Base-by-base conservation (phyloP, 2,888 invertebrate genomes). In the Acholoe squamosa region DNA sequence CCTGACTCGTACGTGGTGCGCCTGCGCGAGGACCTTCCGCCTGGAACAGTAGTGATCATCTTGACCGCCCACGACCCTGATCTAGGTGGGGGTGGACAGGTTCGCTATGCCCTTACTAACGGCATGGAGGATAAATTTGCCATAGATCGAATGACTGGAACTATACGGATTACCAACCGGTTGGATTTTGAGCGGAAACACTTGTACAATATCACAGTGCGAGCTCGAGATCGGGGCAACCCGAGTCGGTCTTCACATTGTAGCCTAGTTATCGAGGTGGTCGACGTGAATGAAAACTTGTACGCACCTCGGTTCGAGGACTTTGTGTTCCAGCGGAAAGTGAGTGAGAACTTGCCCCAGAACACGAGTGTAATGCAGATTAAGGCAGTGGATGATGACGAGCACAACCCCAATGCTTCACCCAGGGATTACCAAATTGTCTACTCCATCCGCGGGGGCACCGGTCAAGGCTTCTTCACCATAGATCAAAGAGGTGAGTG, bases 281-380 rank as follows among this genome's bases (percentile, higher is more conserved):
- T 98, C 93, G 99, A 99, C 96, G 99, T 99, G 28, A 98, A 99
- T 96, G 99, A 99, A 96, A 99, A 99, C 96, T 96, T 97, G 90
- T 97, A 97, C 96, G 97, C 98, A 90, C 98, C 99, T 0, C 96
- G 96, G 92, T 99, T 99, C 96, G 97, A 97, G 89, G 98, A 98
- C 95, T 98, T 97, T 94, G 98, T 98, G 93, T 93, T 97, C 92
- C 96, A 97, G 92, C 98, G 97, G 89, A 96, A 96, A 93, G 97
- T 99, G 92, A 96, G 96, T 91, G 99, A 99, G 96, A 98, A 98
- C 96, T 97, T 97, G 94, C 97, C 97, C 10, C 96, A 97, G 77
- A 98, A 98, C 90, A 97, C 98, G 1, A 96, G 97, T 76, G 98
- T 98, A 93, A 97, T 98, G 94, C 97, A 97, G 92, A 97, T 98